Conservation (phyloP, 2,113 vertebrate genomes). For the Lepidothrix coronata region DNA sequence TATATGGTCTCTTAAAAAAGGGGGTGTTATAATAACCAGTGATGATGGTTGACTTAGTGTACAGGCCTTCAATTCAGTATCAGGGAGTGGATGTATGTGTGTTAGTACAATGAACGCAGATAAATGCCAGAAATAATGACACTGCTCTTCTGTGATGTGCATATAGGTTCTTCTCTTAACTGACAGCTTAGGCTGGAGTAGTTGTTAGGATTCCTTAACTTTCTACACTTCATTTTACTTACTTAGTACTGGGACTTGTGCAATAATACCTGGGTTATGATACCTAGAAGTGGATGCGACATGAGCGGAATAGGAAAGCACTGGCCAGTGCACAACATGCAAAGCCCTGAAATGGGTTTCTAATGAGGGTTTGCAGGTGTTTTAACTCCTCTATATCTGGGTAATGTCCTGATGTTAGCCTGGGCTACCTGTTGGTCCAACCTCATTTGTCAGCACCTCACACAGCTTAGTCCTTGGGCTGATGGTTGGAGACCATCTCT, state of each 20-base stretch:
- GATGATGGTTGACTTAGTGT: neutral
- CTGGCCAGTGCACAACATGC: neutral
- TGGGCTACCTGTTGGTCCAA: neutral
- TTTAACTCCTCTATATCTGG: neutral
- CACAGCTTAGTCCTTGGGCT: neutral
- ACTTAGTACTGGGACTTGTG: neutral
- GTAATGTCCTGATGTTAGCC: neutral
- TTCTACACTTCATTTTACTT: neutral
- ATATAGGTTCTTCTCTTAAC: neutral
- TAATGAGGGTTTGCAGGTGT: neutral
- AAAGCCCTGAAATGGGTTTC: neutral
- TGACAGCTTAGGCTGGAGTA: neutral
- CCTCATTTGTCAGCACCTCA: neutral
- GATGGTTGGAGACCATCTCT: neutral
- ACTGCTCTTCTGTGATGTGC: neutral
- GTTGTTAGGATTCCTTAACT: neutral
- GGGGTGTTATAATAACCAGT: neutral
- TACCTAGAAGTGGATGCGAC: neutral
- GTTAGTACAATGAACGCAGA: neutral
- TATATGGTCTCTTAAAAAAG: neutral
- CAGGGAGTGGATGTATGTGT: neutral
- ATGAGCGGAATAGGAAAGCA: neutral
- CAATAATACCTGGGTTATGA: neutral
- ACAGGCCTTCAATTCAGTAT: neutral
- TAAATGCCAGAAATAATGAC: neutral